Base-by-base conservation (phyloP, 2,888 invertebrate genomes). In the Dysmachus trigonus region DNA sequence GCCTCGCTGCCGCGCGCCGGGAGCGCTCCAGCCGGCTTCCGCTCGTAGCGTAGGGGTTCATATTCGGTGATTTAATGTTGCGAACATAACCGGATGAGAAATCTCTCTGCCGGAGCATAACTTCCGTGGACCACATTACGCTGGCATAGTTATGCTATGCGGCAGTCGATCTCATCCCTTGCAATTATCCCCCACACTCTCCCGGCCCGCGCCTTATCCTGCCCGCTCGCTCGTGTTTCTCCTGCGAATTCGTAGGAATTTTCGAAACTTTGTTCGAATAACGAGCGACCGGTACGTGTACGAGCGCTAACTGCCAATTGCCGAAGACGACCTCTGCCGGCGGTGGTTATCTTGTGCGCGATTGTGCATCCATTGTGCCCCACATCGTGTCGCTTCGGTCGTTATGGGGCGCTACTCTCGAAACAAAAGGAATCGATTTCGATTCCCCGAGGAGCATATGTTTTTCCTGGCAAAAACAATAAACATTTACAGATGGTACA, bases 51-150 rank as follows among this genome's bases (percentile, higher is more conserved):
- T 90, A 90, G 91, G 90, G 90, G 91, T 91, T 91, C 91, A 91
- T 91, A 91, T 90, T 91, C 90, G 90, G 89, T 89, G 90, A 90
- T 90, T 91, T 90, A 91, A 91, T 91, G 91, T 91, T 90, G 90
- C 90, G 91, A 90, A 91, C 90, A 91, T 91, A 90, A 90, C 90
- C 90, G 89, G 88, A 89, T 88, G 90, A 90, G 35, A 76, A 85
- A 85, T 85, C 33, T 18, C 22, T 27, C 35, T 51, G 47, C 47
- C 22, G 77, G 77, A 33, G 41, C 27, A 41, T 77, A 27, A 30
- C 41, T 72, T 83, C 72, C 27, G 22, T 83, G 82, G 83, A 83
- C 83, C 41, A 27, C 27, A 38, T 33, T 82, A 82, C 27, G 35
- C 62, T 10, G 62, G 62, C 62, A 62, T 62, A 18, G 62, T 62